phyloP scores from a whole-genome alignment of 1,140 invertebrate genomes.

The Dolichoris vasculosae region DNA sequence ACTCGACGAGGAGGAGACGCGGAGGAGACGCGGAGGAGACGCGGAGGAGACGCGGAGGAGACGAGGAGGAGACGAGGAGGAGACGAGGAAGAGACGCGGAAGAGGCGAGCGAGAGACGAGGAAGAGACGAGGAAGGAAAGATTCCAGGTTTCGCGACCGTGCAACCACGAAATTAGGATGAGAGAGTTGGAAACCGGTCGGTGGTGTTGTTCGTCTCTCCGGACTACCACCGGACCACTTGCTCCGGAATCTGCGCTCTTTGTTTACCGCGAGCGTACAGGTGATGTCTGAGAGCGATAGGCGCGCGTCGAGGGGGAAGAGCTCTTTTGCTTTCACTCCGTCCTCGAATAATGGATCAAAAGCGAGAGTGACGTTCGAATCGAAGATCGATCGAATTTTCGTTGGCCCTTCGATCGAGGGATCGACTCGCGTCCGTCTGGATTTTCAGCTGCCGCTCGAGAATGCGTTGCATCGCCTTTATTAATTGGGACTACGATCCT shows the following conservation, averaged over 20 bases:
- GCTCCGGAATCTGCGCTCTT: neutral
- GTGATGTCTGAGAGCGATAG: neutral
- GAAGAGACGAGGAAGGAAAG: neutral
- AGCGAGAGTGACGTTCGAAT: neutral
- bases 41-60: neutral
- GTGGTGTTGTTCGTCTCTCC: too few species aligned
- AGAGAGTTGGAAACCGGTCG: too few species aligned
- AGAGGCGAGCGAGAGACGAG: neutral
- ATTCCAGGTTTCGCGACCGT: neutral
- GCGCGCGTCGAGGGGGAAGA: neutral
- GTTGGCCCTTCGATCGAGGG: too few species aligned
- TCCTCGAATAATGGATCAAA: neutral
- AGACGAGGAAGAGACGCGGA: too few species aligned
- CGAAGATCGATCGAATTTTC: neutral
- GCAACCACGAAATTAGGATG: too few species aligned
- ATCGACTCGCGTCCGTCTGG: too few species aligned
- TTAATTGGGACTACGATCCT: too few species aligned
- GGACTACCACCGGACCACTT: too few species aligned
- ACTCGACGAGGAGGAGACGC: neutral
- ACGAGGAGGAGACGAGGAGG: too few species aligned
- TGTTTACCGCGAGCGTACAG: neutral
- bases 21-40: too few species aligned
- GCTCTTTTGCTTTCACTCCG: neutral
- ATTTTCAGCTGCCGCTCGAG: too few species aligned
- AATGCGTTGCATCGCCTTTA: too few species aligned